Conservation (phyloP, 2,888 invertebrate genomes). For the Campoplex capitator region DNA sequence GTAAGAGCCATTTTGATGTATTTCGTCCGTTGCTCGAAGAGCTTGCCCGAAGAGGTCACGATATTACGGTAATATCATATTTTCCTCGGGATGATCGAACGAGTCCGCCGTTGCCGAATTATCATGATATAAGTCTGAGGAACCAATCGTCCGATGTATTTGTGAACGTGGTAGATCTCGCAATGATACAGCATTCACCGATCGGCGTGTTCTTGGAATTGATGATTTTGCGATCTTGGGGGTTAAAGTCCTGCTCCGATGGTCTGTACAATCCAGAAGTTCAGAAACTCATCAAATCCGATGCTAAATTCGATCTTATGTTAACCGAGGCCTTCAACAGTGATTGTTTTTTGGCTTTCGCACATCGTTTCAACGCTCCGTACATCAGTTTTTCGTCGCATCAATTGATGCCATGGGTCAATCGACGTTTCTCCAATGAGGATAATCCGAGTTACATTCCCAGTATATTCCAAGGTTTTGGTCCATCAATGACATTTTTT, state of each 20-base stretch:
- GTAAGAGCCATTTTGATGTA: constrained; percentile 90
- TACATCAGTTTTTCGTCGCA: constrained; percentile 87
- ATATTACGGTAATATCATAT: constrained; percentile 89
- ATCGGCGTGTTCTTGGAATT: constrained; percentile 60
- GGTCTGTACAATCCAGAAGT: constrained; percentile 83
- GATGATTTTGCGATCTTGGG: constrained; percentile 77
- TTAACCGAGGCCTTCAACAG: constrained; percentile 90
- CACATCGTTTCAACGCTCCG: constrained; percentile 87
- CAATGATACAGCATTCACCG: constrained; percentile 3
- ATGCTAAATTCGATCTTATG: constrained; percentile 88
- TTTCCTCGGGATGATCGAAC: constrained; percentile 85
- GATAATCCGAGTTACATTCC: constrained; percentile 87
- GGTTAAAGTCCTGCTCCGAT: constrained; percentile 83
- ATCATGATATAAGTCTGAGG: constrained; percentile 87
- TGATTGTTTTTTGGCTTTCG: constrained; percentile 89
- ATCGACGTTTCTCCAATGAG: constrained; percentile 86
- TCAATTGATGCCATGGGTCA: constrained; percentile 87
- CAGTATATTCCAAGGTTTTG: constrained; percentile 85
- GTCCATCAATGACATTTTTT: constrained; percentile 84
- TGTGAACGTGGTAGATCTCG: constrained; percentile 73
- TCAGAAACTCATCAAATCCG: constrained; percentile 83
- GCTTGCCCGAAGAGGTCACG: constrained; percentile 88
- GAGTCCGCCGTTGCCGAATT: constrained; percentile 85
- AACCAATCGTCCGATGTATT: constrained; percentile 77
- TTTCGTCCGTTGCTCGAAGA: constrained; percentile 87